phyloP scores from a whole-genome alignment of 2,113 vertebrate species.

The Pelmatolapia mariae region DNA sequence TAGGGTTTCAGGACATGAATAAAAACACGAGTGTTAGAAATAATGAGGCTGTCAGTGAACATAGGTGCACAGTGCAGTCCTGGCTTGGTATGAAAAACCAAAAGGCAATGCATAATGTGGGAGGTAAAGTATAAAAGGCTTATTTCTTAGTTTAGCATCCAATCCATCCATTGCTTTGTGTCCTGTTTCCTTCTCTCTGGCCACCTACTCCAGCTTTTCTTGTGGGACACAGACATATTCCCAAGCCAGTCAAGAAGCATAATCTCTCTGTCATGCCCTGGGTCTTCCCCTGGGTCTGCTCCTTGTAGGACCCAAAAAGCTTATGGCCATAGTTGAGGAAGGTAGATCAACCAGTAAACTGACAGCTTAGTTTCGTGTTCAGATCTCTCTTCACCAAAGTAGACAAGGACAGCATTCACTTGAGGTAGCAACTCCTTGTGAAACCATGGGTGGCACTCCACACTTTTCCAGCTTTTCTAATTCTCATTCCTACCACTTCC shows the following conservation, averaged over 20 bases:
- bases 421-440: neutral
- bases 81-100: neutral
- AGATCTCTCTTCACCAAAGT: neutral
- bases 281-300: neutral
- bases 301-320: neutral
- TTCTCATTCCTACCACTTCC: neutral
- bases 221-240: neutral
- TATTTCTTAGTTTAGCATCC: neutral
- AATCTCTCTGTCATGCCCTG: neutral
- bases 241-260: neutral
- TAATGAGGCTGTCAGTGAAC: neutral
- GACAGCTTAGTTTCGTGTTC: neutral
- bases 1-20: neutral
- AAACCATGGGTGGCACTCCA: neutral
- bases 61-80: neutral
- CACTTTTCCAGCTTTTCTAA: neutral
- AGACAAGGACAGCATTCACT: neutral
- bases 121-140: neutral
- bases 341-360: neutral
- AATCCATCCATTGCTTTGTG: neutral
- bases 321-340: neutral
- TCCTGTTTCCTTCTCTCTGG: neutral
- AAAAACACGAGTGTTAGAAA: neutral
- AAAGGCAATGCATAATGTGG: neutral
- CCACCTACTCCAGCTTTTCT: neutral